Percentiles rank a stretch among this genome's conserved stretches.
These are phyloP conservation scores for Beris morrisii DNA, from an alignment of 2,888 invertebrate genomes.

Conservation along the genomic window DNA sequence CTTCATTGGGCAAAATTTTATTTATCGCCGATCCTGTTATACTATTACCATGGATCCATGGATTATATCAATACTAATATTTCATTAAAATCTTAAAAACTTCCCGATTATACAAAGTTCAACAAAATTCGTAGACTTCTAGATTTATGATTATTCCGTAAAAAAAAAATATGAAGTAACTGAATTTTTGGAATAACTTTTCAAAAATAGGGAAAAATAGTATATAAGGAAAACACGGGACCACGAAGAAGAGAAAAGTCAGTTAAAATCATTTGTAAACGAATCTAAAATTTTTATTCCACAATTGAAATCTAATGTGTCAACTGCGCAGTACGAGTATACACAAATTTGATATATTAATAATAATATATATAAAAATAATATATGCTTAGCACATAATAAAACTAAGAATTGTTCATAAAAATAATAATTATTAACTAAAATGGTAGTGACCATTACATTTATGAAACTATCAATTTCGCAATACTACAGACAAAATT, in stretches of 20 bases:
- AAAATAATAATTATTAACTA: conserved; percentile 19
- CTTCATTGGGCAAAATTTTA: too few species aligned
- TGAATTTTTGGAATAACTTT: too few species aligned
- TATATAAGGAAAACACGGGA: too few species aligned
- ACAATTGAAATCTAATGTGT: conserved; percentile 18
- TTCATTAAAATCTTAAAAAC: too few species aligned
- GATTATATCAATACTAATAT: too few species aligned
- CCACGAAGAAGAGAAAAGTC: not conserved
- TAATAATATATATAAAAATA: conserved; percentile 14
- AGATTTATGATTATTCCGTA: too few species aligned
- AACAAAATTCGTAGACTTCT: too few species aligned
- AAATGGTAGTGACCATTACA: not conserved
- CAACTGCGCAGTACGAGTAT: conserved; percentile 1
- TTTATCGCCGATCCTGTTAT: too few species aligned
- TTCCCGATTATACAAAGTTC: too few species aligned
- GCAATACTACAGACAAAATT: not conserved
- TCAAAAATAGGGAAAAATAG: too few species aligned
- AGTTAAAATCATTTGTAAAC: conserved; percentile 20
- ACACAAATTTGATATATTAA: conserved; percentile 10
- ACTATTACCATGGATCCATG: too few species aligned
- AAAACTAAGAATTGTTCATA: conserved; percentile 1
- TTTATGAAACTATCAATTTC: not conserved
- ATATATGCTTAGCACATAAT: conserved; percentile 21
- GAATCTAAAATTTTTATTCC: conserved; percentile 25
- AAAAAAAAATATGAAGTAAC: too few species aligned